phyloP scores from a whole-genome alignment of 2,888 invertebrate species.

The Copidosoma aretas region DNA sequence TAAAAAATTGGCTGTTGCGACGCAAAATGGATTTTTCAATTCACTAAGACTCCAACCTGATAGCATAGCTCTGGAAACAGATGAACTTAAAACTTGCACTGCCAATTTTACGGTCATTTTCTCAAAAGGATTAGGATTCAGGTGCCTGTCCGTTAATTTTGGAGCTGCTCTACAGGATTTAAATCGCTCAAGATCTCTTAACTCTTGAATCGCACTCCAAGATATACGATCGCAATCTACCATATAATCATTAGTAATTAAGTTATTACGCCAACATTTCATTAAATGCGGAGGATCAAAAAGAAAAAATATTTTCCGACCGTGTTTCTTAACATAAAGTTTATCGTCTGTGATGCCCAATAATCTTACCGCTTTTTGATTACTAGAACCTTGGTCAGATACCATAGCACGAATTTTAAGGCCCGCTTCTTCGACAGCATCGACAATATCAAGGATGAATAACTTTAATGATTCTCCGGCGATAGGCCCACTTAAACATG shows the following conservation, averaged over 20 bases:
- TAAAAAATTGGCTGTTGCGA: no score
- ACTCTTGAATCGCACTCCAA: slow-evolving; percentile 38
- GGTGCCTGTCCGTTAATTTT: slow-evolving; percentile 38
- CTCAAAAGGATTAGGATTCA: slow-evolving; percentile 25
- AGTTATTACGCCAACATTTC: slow-evolving; percentile 44
- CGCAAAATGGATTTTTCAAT: no score
- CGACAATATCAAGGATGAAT: neutral
- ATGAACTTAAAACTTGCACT: no score
- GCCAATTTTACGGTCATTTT: no score
- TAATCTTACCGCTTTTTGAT: no score
- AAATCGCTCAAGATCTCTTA: slow-evolving; percentile 29
- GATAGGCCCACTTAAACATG: slow-evolving; percentile 36
- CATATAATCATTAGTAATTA: slow-evolving; percentile 29
- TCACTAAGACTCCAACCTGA: no score
- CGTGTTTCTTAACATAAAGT: no score
- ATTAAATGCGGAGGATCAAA: slow-evolving; percentile 43
- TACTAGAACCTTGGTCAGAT: no score
- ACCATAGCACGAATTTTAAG: slow-evolving; percentile 40
- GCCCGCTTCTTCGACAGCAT: slow-evolving; percentile 29
- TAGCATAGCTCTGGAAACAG: no score
- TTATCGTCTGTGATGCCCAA: no score
- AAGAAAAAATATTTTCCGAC: slow-evolving; percentile 41
- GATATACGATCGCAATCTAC: slow-evolving; percentile 32
- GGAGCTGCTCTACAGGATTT: slow-evolving; percentile 35
- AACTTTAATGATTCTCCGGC: neutral